Base-by-base conservation (phyloP, 2,113 vertebrate species). In the Dolichallabes microphthalmus region DNA sequence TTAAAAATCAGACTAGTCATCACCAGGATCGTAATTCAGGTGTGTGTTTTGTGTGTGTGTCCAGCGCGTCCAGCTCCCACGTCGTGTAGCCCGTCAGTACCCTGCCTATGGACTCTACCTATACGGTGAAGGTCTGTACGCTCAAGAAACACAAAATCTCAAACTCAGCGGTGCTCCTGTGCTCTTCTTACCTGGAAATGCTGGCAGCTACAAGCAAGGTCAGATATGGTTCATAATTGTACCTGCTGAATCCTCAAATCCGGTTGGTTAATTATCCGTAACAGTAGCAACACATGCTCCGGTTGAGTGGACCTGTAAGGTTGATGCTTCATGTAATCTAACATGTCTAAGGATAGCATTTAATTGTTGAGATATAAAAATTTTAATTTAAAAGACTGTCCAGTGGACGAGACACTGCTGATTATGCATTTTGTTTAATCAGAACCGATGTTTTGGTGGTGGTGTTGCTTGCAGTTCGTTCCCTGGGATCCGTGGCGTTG, bases 151-250 rank as follows among this genome's bases (percentile, higher is more conserved):
- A 86, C 95, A 94, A 69, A 92, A 94, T 9, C 95, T 98, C 60
- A 94, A 96, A 19, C 91, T 98, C 86, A 95, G 93, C 1, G 98
- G 98, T 4, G 96, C 97, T 89, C 98, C 98, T 27, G 95, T 99
- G 85, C 96, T 99, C n/a, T 99, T 99, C 92, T 94, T 99, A 91
- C 98, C 98, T 0, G 98, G 98, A 55, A 99, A 99, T 63, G 98
- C 98, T 83, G 98, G 98, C 83, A 99, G 98, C 91, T 97, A 97
- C 86, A 99, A 97, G 79, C 98, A 99, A 96, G 98, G 98, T 98
- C 90, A 91, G 92, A 53, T 22, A 39, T 32, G 0, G 13, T 39
- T 1, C 6, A 12, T 12, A 77, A 53, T 20, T 58, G 4, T 78
- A 77, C 76, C 30, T 78, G 17, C 13, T 14, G 55, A 60, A 35